A percentile compares a stretch with the other conserved stretches of the same genome.
Evolutionary conservation across 2,888 invertebrate species (phyloP).

Genomic region (Margaritifera margaritifera): DNA sequence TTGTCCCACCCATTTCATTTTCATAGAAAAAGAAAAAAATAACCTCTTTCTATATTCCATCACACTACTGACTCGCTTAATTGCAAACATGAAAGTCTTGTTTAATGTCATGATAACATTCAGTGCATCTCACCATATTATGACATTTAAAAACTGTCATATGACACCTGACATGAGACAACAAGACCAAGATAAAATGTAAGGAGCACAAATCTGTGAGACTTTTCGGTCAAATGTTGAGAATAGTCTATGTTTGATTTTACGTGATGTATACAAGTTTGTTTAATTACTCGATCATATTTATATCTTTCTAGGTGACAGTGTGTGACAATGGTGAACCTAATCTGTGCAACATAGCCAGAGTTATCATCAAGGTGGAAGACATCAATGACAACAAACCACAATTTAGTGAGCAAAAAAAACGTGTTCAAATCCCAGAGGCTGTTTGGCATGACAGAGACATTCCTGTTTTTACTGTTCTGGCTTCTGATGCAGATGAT

Average conservation of each 20-base stretch:
- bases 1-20: too few relatives aligned
- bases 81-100: too few relatives aligned
- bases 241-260: background rate
- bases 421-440: constrained; percentile 51
- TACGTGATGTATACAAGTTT: background rate
- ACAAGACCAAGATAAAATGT: background rate
- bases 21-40: too few relatives aligned
- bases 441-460: constrained; percentile 35
- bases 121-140: too few relatives aligned
- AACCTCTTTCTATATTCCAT: too few relatives aligned
- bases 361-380: constrained; percentile 72
- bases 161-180: too few relatives aligned
- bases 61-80: too few relatives aligned
- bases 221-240: too few relatives aligned
- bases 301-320: constrained; percentile 78
- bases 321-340: constrained; percentile 88
- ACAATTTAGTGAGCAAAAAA: constrained; percentile 54
- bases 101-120: too few relatives aligned
- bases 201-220: background rate
- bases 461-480: constrained; percentile 58
- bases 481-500: constrained; percentile 67
- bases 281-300: background rate
- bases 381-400: constrained; percentile 69
- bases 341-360: constrained; percentile 82
- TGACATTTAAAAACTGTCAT: too few relatives aligned